phyloP scores from a whole-genome alignment of 2,113 vertebrate genomes.

The Cariama cristata region DNA sequence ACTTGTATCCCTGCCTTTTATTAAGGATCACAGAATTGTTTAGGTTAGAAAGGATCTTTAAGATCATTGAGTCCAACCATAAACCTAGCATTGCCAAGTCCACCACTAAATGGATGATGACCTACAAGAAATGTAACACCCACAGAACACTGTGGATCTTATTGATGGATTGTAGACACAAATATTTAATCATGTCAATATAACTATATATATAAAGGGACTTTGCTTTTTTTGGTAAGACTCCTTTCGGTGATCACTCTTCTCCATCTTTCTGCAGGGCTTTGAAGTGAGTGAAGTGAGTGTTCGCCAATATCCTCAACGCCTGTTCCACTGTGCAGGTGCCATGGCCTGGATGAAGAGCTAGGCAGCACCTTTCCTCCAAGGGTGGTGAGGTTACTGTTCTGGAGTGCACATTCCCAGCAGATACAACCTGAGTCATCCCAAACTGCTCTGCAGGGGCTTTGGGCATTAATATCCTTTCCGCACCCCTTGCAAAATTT shows the following conservation, averaged over 20 bases:
- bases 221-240: not conserved
- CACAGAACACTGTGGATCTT: not conserved
- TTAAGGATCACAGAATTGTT: not conserved
- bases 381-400: not conserved
- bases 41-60: no score
- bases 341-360: not conserved
- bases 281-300: not conserved
- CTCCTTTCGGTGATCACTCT: not conserved
- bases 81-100: no score
- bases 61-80: no score
- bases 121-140: not conserved
- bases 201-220: not conserved
- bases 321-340: not conserved
- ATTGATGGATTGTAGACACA: not conserved
- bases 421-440: not conserved
- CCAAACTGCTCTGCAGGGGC: not conserved
- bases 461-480: not conserved
- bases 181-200: not conserved
- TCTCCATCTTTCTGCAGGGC: not conserved
- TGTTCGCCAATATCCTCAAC: not conserved
- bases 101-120: not conserved
- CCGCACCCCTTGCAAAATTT: not conserved
- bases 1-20: not conserved
- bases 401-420: not conserved
- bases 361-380: not conserved